Percentiles rank a stretch among this genome's conserved stretches.
Evolutionary conservation across 2,113 vertebrate species (phyloP).

Genomic region (Pteropus alecto): DNA sequence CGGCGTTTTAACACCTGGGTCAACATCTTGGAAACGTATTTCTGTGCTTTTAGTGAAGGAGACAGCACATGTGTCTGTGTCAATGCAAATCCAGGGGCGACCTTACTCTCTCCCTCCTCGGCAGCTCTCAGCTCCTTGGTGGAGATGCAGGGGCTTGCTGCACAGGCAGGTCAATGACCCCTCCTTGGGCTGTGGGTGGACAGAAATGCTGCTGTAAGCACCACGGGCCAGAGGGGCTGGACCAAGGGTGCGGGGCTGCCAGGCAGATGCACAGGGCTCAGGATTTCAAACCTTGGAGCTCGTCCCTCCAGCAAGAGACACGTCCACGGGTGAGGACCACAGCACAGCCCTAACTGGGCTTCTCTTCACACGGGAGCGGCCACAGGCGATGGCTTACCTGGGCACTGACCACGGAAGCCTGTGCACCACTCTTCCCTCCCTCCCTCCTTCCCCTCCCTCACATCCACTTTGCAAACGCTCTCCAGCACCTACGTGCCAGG

Average conservation of each 20-base stretch:
- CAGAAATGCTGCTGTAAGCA: background rate
- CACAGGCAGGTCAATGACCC: background rate
- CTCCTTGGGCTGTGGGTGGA: no score
- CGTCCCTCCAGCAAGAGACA: background rate
- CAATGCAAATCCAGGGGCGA: background rate
- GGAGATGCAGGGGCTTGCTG: background rate
- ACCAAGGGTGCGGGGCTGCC: background rate
- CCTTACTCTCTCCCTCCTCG: background rate
- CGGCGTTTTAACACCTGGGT: background rate
- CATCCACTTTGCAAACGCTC: background rate
- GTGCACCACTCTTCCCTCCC: fast-evolving
- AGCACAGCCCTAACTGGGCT: background rate
- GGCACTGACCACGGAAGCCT: background rate
- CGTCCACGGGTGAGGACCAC: background rate
- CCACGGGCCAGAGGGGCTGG: background rate
- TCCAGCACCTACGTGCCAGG: background rate
- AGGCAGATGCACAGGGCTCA: background rate
- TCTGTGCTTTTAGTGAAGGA: background rate
- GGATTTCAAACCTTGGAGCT: background rate
- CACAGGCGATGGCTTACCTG: background rate
- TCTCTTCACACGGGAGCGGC: background rate
- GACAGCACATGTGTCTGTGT: background rate
- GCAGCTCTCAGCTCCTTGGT: background rate
- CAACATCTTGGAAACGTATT: constrained; percentile 42
- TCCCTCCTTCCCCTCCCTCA: background rate